Conservation (phyloP, 2,888 invertebrate species). For the Drosophila aldrichi region DNA sequence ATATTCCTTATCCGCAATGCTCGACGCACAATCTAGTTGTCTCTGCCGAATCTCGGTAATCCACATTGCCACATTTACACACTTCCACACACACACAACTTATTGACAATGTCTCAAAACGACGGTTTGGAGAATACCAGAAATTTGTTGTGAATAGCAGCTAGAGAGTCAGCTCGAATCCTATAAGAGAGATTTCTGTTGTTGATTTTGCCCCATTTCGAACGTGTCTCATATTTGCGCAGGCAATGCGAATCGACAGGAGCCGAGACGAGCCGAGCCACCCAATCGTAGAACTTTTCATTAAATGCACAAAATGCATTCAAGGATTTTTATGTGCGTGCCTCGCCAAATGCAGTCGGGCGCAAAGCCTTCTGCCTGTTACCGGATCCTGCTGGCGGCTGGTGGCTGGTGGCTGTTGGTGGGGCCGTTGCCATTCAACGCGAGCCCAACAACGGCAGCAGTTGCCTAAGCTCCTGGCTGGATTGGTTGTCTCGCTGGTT, state of each 20-base stretch:
- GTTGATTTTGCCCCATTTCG: neutral
- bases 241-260: slow-evolving; percentile 2
- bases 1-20: neutral
- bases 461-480: slow-evolving; percentile 46
- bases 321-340: slow-evolving; percentile 60
- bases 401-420: slow-evolving; percentile 2
- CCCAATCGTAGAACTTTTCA: slow-evolving; percentile 47
- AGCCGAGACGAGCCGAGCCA: slow-evolving; percentile 21
- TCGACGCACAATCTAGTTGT: neutral
- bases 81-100: too few species aligned
- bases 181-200: neutral
- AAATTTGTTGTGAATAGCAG: neutral
- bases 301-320: slow-evolving; percentile 66
- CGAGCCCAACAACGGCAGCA: slow-evolving; percentile 11
- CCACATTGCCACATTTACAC: neutral
- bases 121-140: neutral
- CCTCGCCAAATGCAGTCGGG: slow-evolving; percentile 28
- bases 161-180: neutral
- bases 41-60: neutral
- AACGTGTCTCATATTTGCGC: neutral
- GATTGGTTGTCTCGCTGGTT: slow-evolving; percentile 30
- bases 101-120: slow-evolving; percentile 3
- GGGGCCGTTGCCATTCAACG: slow-evolving; percentile 17
- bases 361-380: slow-evolving; percentile 7
- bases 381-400: slow-evolving; percentile 9